These are phyloP conservation scores for Phasia obesa DNA, from an alignment of 2,888 invertebrate genomes.

Conservation along the genomic window DNA sequence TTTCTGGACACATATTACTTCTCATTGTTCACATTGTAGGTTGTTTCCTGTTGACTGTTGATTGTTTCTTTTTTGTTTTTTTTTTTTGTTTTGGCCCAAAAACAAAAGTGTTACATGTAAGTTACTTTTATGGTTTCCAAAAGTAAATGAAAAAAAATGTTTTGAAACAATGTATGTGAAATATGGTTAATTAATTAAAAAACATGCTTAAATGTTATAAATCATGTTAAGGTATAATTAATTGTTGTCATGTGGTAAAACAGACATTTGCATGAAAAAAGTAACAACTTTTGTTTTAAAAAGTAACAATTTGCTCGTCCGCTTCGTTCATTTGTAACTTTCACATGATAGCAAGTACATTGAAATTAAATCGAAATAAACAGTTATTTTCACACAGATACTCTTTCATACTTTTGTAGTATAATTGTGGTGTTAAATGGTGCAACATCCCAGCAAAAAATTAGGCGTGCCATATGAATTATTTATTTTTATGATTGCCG, in stretches of 20 bases:
- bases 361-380: slow-evolving; percentile 42
- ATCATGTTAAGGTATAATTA: slow-evolving; percentile 62
- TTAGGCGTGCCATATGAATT: no score
- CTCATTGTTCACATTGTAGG: slow-evolving; percentile 12
- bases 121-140: slow-evolving; percentile 41
- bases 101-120: slow-evolving; percentile 36
- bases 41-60: slow-evolving; percentile 36
- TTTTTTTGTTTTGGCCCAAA: neutral
- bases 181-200: slow-evolving; percentile 60
- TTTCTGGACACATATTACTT: neutral
- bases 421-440: slow-evolving; percentile 32
- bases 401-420: neutral
- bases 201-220: slow-evolving; percentile 54
- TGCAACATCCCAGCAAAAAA: neutral
- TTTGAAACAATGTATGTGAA: slow-evolving; percentile 12
- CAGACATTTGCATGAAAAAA: slow-evolving; percentile 58
- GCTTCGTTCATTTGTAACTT: neutral
- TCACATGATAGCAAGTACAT: slow-evolving; percentile 31
- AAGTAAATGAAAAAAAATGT: neutral
- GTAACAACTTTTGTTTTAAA: slow-evolving; percentile 57
- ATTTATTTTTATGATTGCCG: no score
- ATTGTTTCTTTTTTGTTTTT: no score
- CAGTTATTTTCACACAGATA: neutral
- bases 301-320: slow-evolving; percentile 10
- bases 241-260: slow-evolving; percentile 55